Evolutionary conservation across 2,113 vertebrate genomes (phyloP), one percentile per base, ranked within the genome.

Genomic region (Diadophis punctatus): DNA sequence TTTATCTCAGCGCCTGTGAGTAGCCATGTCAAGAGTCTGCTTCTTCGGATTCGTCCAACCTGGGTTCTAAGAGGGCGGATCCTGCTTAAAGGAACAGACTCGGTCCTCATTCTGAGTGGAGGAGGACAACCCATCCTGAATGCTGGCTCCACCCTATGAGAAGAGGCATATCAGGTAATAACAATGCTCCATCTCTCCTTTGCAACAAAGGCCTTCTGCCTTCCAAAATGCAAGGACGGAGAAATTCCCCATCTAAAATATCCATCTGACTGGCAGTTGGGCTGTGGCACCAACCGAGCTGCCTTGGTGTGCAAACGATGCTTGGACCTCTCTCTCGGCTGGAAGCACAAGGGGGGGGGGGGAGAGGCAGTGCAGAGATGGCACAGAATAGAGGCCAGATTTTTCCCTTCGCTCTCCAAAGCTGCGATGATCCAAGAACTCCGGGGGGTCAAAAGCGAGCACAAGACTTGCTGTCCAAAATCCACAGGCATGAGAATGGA

Each of bases 191-290:
- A 3, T 53, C 23, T 18, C 23, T 55, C 16, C 68, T 89, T 34
- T 1, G 0, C 80, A 30, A 93, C 74, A 90, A 86, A 93, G 86
- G 88, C n/a, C 2, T 86, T 51, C 25, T 22, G 53, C 39, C 74
- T 90, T 93, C 92, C 88, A 90, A 93, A 68, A 39, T n/a, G 88
- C 85, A 90, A 63, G 6, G 39, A 63, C 1, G 84, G 25, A 53
- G 34, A 86, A 86, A 43, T 52, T 46, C 34, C 52, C 90, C 43
- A 16, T 87, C 80, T 63, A 87, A 91, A 91, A 56, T 22, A 4
- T 86, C 93, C 86, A 85, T 84, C 93, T 93, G 68, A 49, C 58
- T 43, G 51, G 87, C 91, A 86, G 74, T 89, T 43, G 39, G 86
- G 68, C 5, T 55, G 23, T 20, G 23, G 80, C 92, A 87, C 90